These are phyloP conservation scores for Dryococelus australis DNA, from an alignment of 2,888 invertebrate species.

Conservation along the genomic window DNA sequence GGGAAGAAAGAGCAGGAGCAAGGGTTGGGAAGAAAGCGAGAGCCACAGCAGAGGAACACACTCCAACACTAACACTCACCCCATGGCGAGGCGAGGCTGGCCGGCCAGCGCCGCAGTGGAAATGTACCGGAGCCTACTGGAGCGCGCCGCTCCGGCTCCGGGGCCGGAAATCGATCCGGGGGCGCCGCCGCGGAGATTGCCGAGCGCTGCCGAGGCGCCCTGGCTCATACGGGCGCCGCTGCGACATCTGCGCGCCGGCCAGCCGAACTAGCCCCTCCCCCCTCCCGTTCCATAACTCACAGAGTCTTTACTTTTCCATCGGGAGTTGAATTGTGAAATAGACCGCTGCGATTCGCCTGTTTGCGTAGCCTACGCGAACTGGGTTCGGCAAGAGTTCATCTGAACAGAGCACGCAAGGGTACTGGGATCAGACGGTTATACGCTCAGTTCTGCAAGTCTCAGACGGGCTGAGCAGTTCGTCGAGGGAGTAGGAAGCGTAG, in stretches of 20 bases:
- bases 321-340: too few species aligned
- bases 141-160: slow-evolving; percentile 22
- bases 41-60: background rate
- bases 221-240: background rate
- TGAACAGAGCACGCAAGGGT: too few species aligned
- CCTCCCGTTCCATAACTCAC: background rate
- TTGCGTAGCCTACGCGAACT: too few species aligned
- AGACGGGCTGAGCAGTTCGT: too few species aligned
- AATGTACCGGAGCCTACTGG: slow-evolving; percentile 7
- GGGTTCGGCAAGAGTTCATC: too few species aligned
- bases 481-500: too few species aligned
- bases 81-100: background rate
- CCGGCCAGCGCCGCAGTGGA: background rate
- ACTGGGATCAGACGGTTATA: too few species aligned
- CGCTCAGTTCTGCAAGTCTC: too few species aligned
- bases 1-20: background rate
- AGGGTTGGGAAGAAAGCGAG: background rate
- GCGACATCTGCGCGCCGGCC: slow-evolving; percentile 22
- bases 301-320: too few species aligned
- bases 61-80: background rate
- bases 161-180: slow-evolving; percentile 4
- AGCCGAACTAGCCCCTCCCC: background rate
- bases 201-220: slow-evolving; percentile 1
- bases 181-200: slow-evolving; percentile 28
- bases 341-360: too few species aligned